A percentile compares a stretch with the other conserved stretches of the same genome.
These are phyloP conservation scores for Eunapius fragilis DNA, from an alignment of 37 sponge, comb jelly and placozoan genomes.

Conservation along the genomic window DNA sequence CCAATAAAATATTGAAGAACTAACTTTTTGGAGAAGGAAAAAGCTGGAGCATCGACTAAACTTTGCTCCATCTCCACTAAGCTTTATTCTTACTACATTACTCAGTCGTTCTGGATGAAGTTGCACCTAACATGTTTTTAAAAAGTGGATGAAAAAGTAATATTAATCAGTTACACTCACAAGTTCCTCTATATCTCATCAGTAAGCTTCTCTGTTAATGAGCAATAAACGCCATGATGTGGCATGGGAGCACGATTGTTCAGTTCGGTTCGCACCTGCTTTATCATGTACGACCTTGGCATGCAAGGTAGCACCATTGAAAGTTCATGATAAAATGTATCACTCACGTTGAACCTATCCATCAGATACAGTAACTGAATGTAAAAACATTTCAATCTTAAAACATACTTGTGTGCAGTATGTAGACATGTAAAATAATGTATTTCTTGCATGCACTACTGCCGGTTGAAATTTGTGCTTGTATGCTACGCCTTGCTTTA, in stretches of 20 bases:
- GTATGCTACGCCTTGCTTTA: too few relatives aligned
- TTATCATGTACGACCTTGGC: neutral
- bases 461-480: too few relatives aligned
- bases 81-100: neutral
- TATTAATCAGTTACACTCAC: neutral
- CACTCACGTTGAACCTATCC: constrained; percentile 25
- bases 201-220: neutral
- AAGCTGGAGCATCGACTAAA: constrained; percentile 14
- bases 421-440: too few relatives aligned
- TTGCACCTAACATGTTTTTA: neutral
- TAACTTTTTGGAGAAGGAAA: constrained; percentile 11
- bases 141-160: neutral
- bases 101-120: neutral
- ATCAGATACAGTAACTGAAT: neutral
- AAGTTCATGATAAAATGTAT: constrained; percentile 25
- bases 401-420: neutral
- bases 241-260: neutral
- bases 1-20: neutral
- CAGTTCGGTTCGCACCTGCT: neutral
- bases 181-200: neutral
- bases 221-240: neutral
- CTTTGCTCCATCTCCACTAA: constrained; percentile 32
- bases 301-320: too few relatives aligned
- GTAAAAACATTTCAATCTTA: neutral
- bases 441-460: too few relatives aligned